Base-by-base conservation (phyloP, 2,888 invertebrate species). In the Lasioglossum figueresi region DNA sequence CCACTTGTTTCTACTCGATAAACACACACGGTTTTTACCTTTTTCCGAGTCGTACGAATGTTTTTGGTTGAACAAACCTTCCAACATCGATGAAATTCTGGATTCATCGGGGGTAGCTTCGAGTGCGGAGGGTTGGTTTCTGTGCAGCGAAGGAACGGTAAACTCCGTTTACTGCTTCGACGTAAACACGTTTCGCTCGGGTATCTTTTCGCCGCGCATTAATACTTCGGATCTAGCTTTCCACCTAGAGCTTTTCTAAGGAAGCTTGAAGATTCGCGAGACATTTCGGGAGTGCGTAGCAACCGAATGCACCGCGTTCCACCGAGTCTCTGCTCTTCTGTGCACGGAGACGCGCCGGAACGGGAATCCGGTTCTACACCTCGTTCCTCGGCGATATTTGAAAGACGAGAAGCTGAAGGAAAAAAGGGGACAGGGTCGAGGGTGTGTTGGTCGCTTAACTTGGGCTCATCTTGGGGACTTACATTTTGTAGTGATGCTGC, bases 401-500 rank as follows among this genome's bases (percentile, higher is more conserved):
- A 59, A 27, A 31, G 27, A 27, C 1, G 63, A 31, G 63, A 63
- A 31, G 16, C 4, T 16, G 2, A 59, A 31, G 27, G 27, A 31
- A 31, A 16, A 31, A 16, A 6, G 5, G 27, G 31, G 12, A 31
- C 31, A 63, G 27, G 27, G 27, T 16, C 59, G 16, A 16, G 16
- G 59, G 48, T 52, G 48, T n/a, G 52, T 52, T 10, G n/a, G 2
- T 52, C n/a, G 52, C 52, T n/a, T 52, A 52, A 52, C 52, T 48
- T 52, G 52, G 23, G 31, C 63, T 31, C 31, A 19, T 34, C 66
- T 45, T 27, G 70, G 23, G 81, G 83, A 93, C 95, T 95, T 89
- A 95, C 95, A 95, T 94, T 92, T 95, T 95, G 85, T 94, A 95
- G 81, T 95, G 95, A 90, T 95, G 94, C 83, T 95, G 95, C 94